Base-by-base conservation (phyloP, 2,797 vertebrate genomes). In the Notolepis coatsorum region DNA sequence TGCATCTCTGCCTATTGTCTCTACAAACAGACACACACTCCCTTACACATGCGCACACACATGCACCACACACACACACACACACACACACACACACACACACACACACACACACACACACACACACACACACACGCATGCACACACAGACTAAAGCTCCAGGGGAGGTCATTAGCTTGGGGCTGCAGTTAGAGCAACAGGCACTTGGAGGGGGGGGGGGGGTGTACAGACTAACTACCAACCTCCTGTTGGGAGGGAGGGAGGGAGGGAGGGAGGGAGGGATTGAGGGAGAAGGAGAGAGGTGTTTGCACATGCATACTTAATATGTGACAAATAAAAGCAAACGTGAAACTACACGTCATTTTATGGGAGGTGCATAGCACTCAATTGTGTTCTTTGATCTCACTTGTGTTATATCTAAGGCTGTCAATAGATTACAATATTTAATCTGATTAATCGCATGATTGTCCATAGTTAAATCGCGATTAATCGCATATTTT, bases 131-230 rank as follows among this genome's bases (percentile, higher is more conserved):
- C 9, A 9, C 18, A 20, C 3, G 10, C 20, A 10, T 1, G 8
- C 18, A 7, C 9, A 12, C 2, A 1, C 41, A 43, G 7, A 5
- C 17, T 78, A 81, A 84, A 84, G 67, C 89, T 84, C 82, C 84
- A 79, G 84, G 86, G 89, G 89, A 89, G 88, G 86, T 88, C 82
- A 91, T 91, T 90, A 86, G 87, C 86, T 90, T 88, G 81, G 81
- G 85, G 80, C 85, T 88, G 82, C 78, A 88, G 88, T 91, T 90
- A 80, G 84, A 90, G 88, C 88, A 90, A 91, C 89, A 91, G 79
- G 88, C 82, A 87, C 85, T 76, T 82, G 73, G 82, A 10, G 46
- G 24, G 9, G 69, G 65, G 73, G 3, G 55, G 77, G 73, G 75
- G 75, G 71, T 71, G 74, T 81, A 73, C 76, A 82, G 74, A 87